Evolutionary conservation across 2,113 vertebrate genomes (phyloP).

Genomic region (Dromiciops gliroides): DNA sequence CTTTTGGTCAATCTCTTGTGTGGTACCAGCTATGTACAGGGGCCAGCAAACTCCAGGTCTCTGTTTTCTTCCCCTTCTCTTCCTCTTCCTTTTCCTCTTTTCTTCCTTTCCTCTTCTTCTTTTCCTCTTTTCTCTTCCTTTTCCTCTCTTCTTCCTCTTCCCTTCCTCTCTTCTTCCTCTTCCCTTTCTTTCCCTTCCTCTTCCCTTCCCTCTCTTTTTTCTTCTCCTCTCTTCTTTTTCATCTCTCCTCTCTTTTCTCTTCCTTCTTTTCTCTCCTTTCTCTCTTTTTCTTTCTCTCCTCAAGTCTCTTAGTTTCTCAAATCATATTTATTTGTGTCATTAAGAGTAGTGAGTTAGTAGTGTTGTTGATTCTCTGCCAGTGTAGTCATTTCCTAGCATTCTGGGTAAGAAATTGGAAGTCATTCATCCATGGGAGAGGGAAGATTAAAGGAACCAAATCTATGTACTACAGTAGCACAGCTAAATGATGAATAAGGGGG

Average conservation of each 20-base stretch:
- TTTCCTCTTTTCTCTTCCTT: too few species aligned
- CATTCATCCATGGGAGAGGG: conserved; percentile 64
- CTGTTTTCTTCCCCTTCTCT: too few species aligned
- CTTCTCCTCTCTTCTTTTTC: not conserved
- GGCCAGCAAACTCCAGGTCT: not conserved
- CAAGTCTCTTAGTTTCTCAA: conserved; percentile 50
- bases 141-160: not conserved
- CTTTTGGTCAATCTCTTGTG: not conserved
- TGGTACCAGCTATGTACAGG: not conserved
- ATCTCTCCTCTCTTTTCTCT: not conserved
- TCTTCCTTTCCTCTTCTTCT: too few species aligned
- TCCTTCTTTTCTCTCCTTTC: not conserved
- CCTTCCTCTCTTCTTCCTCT: too few species aligned
- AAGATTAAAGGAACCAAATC: conserved; percentile 55
- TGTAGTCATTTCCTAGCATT: not conserved
- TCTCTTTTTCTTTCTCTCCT: conserved; percentile 37
- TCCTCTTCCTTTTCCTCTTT: not conserved
- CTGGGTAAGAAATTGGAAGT: conserved; percentile 61
- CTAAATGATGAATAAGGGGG: conserved; percentile 57
- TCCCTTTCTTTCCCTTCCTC: accelerated
- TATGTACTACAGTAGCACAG: not conserved
- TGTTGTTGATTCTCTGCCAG: conserved; percentile 8
- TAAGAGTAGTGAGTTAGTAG: conserved; percentile 62
- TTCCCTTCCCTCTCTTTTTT: not conserved
- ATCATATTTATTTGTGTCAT: conserved; percentile 66